phyloP scores from a whole-genome alignment of 2,113 vertebrate species.

The Cyphomyrus discorhynchus region DNA sequence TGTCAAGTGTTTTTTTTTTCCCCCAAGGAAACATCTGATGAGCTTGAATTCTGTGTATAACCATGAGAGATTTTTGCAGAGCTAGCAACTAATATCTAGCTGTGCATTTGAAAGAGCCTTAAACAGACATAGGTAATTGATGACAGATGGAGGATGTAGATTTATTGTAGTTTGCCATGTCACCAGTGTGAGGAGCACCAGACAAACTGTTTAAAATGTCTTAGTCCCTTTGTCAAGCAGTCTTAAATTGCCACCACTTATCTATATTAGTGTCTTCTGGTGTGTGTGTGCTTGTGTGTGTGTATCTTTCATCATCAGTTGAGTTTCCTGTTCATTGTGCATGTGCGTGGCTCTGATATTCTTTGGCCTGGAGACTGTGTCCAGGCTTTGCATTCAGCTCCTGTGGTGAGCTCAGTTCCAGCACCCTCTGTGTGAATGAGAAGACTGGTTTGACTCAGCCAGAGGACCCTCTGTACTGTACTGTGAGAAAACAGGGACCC shows the following conservation, averaged over 20 bases:
- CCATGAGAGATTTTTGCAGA: constrained; percentile 25
- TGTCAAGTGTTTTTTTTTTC: constrained; percentile 42
- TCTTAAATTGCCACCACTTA: constrained; percentile 19
- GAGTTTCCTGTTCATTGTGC: neutral
- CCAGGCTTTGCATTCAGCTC: neutral
- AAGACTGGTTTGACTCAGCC: neutral
- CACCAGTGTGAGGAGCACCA: constrained; percentile 44
- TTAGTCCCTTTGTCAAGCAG: constrained; percentile 41
- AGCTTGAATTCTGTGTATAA: constrained; percentile 61
- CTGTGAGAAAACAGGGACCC: constrained; percentile 41
- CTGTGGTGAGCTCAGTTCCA: neutral
- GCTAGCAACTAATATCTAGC: constrained; percentile 19
- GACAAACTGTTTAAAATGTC: constrained; percentile 52
- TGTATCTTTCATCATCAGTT: neutral
- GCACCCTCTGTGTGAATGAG: neutral
- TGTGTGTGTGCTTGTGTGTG: neutral
- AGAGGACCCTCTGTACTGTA: constrained; percentile 26
- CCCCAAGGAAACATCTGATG: constrained; percentile 59
- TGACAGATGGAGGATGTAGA: neutral
- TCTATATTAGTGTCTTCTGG: constrained; percentile 20
- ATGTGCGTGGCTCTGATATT: neutral
- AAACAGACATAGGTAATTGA: neutral
- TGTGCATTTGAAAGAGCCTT: neutral
- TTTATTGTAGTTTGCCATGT: constrained; percentile 26
- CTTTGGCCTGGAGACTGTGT: constrained; percentile 9